Percentiles rank a stretch among this genome's conserved stretches.
phyloP scores from a whole-genome alignment of 2,888 invertebrate species.

The Zelleria hepariella region DNA sequence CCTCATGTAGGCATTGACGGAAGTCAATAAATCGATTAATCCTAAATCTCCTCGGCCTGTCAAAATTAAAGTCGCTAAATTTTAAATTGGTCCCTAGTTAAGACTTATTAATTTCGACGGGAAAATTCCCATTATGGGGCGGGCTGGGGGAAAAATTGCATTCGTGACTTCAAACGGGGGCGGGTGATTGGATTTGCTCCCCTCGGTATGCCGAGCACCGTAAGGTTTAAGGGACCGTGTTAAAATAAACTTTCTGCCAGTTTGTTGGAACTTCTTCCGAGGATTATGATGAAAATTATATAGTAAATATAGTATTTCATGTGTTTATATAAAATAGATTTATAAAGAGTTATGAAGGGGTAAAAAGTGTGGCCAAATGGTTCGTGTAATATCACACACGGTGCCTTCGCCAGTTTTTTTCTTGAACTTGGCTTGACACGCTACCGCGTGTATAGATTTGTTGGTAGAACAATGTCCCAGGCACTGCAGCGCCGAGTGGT shows the following conservation, averaged over 20 bases:
- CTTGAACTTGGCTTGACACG: no score
- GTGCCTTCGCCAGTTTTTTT: no score
- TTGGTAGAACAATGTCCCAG: no score
- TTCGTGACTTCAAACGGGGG: conserved; percentile 12
- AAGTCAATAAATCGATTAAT: no score
- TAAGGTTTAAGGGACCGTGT: not conserved
- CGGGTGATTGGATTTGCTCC: conserved; percentile 33
- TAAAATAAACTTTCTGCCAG: not conserved
- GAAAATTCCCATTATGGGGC: not conserved
- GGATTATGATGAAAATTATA: not conserved
- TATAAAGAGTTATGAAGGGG: no score
- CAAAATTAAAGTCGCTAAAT: not conserved
- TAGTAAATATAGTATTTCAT: no score
- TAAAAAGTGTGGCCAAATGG: no score
- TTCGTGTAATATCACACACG: no score
- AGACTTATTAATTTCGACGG: not conserved
- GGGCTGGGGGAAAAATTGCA: not conserved
- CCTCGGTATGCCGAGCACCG: conserved; percentile 8
- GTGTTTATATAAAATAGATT: no score
- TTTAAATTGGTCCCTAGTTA: not conserved
- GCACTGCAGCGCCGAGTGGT: no score
- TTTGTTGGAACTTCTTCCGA: not conserved
- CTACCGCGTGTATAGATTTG: no score
- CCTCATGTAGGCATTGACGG: no score
- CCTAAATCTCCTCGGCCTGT: not conserved